Evolutionary conservation across 35 echinoderm and acorn worm species (phyloP).

Genomic region (Anneissia japonica): DNA sequence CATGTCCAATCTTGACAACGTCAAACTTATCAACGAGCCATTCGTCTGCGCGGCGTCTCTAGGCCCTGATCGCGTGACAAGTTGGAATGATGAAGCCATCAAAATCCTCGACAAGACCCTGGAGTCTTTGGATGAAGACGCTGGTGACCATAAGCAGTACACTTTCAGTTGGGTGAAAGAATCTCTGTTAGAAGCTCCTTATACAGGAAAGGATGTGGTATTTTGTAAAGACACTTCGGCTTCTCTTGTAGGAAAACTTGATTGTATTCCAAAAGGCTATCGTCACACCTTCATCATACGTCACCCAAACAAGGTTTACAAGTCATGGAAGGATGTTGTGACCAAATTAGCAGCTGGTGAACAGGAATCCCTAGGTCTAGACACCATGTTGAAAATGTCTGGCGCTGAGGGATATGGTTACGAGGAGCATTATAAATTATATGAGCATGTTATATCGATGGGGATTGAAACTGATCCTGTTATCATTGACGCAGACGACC

Average conservation of each 20-base stretch:
- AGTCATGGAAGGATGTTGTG: not conserved
- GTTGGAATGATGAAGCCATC: not conserved
- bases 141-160: not conserved
- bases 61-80: not conserved
- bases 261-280: slow-evolving; percentile 10
- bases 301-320: slow-evolving; percentile 15
- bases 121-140: not conserved
- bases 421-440: not conserved
- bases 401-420: not conserved
- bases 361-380: not conserved
- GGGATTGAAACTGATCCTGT: not conserved
- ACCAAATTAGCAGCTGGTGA: not conserved
- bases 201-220: slow-evolving; percentile 20
- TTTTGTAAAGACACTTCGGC: slow-evolving; percentile 14
- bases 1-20: not conserved
- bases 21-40: not conserved
- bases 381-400: not conserved
- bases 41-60: not conserved
- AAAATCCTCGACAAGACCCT: not conserved
- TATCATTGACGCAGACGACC: slow-evolving; percentile 43
- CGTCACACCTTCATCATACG: slow-evolving; percentile 27
- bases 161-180: not conserved
- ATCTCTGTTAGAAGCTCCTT: not conserved
- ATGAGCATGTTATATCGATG: not conserved
- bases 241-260: not conserved